Base-by-base conservation (phyloP, 2,113 vertebrate genomes). In the Channa argus region DNA sequence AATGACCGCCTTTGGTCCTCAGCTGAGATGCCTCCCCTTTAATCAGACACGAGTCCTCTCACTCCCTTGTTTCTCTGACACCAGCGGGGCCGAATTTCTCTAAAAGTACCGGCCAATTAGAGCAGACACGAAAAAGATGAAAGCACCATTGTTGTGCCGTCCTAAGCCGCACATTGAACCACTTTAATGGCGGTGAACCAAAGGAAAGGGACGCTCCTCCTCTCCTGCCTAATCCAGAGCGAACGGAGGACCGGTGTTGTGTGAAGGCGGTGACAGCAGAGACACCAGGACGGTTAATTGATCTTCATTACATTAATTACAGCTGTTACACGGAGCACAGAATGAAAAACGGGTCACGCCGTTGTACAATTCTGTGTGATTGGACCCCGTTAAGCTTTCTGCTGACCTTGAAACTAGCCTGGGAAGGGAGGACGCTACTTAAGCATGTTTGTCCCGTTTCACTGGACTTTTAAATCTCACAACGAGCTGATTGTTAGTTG, bases 301-400 rank as follows among this genome's bases (percentile, higher is more conserved):
- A 92, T 93, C 92, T 92, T 95, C 91, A 94, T 94, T 92, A 90
- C 12, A 63, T 89, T 91, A 90, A 94, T 93, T 92, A 92, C 46
- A 68, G 71, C 70, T 70, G 82, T 74, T 88, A 92, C 90, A 80
- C 81, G 69, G 80, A 83, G 82, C 76, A 9, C 24, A 41, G 86
- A 71, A 80, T 89, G 77, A 88, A 72, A 73, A 86, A 89, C 63
- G 67, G 79, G 69, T 79, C 64, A 53, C 45, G 10, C 75, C 47
- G 71, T 56, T 51, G 41, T 67, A 50, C 12, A 52, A 74, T 54
- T 90, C 70, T 51, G 37, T 56, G 70, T 66, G 36, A 66, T 66
- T 24, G 41, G 56, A 58, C 59, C 37, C 63, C 38, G 54, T 80
- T 55, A 85, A 81, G 84, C 68, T 71, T 62, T 79, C 74, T 71